phyloP scores from a whole-genome alignment of 2,113 vertebrate species.

The Heliornis fulica region DNA sequence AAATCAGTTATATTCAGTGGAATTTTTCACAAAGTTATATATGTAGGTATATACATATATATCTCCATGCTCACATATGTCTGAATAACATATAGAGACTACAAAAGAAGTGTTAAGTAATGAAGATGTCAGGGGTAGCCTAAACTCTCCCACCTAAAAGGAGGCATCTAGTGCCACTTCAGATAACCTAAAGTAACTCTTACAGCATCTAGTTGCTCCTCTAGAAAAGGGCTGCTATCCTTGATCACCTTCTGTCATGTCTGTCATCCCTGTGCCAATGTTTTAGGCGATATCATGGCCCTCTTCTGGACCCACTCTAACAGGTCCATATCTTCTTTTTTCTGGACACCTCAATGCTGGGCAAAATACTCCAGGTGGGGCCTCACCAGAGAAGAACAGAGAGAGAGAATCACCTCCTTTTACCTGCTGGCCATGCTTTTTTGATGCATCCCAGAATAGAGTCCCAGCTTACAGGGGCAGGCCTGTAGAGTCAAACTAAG shows the following conservation, averaged over 20 bases:
- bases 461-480: neutral
- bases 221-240: neutral
- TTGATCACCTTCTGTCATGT: neutral
- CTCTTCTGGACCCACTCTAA: neutral
- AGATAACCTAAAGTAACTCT: neutral
- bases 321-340: neutral
- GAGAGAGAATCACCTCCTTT: neutral
- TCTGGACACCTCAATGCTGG: neutral
- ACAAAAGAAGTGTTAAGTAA: neutral
- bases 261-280: neutral
- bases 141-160: neutral
- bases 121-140: neutral
- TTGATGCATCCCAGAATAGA: neutral
- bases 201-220: neutral
- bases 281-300: neutral
- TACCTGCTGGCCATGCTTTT: accelerated
- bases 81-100: neutral
- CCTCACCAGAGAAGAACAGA: neutral
- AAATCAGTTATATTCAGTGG: neutral
- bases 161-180: neutral
- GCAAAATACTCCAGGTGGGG: accelerated
- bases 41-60: neutral
- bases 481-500: neutral
- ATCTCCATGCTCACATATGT: neutral
- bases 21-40: neutral